Evolutionary conservation across 2,797 vertebrate genomes (phyloP).

Genomic region (Halcyon smyrnensis): DNA sequence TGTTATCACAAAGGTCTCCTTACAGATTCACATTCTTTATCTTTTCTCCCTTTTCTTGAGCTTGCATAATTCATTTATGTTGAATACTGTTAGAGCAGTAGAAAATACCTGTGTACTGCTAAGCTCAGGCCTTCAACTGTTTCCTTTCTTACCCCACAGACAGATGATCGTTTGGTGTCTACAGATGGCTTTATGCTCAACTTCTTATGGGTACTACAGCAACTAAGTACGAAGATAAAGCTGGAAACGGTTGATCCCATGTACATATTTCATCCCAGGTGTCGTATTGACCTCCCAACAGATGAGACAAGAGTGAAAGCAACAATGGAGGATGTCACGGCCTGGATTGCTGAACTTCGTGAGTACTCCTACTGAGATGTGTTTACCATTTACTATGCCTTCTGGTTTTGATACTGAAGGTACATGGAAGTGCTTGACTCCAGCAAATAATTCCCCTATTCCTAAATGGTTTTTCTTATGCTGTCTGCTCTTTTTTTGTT

Average conservation of each 20-base stretch:
- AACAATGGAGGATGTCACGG: slow-evolving; percentile 93
- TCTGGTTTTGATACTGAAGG: not conserved
- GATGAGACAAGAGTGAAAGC: slow-evolving; percentile 96
- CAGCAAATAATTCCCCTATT: not conserved
- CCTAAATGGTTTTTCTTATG: not conserved
- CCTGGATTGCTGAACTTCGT: slow-evolving; percentile 91
- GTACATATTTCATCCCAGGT: slow-evolving; percentile 95
- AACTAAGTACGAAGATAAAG: slow-evolving; percentile 98
- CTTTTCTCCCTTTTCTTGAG: not conserved
- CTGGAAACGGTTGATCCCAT: slow-evolving; percentile 96
- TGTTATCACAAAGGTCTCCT: not conserved
- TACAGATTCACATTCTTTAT: rapidly evolving
- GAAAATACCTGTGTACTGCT: not conserved
- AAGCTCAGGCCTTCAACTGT: not conserved
- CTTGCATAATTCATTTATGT: not conserved
- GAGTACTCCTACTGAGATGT: slow-evolving; percentile 51
- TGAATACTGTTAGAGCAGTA: not conserved
- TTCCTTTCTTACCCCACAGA: slow-evolving; percentile 75
- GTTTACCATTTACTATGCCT: not conserved
- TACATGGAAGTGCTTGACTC: not conserved
- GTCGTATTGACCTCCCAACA: slow-evolving; percentile 88
- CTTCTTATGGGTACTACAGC: slow-evolving; percentile 97
- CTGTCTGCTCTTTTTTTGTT: not conserved
- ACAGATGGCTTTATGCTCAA: slow-evolving; percentile 99
- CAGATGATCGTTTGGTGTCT: slow-evolving; percentile 96